Conservation (phyloP, 2,888 invertebrate species). For the Caradrina clavipalpis region DNA sequence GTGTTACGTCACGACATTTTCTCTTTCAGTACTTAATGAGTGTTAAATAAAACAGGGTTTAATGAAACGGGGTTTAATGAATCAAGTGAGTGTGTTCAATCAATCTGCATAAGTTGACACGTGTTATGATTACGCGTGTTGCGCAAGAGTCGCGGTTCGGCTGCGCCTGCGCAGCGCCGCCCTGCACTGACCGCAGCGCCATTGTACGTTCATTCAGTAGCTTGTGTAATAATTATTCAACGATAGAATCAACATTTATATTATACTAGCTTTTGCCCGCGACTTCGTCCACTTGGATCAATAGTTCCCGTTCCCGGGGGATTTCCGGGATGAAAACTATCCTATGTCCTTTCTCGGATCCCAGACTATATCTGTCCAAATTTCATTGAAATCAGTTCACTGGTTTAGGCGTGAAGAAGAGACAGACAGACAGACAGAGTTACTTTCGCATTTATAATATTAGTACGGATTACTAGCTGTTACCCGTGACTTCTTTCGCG, state of each 20-base stretch:
- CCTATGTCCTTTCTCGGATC: too few relatives aligned
- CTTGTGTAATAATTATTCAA: slow-evolving; percentile 42
- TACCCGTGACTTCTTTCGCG: too few relatives aligned
- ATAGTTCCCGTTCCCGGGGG: too few relatives aligned
- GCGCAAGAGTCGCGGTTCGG: slow-evolving; percentile 53
- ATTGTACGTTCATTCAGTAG: slow-evolving; percentile 65
- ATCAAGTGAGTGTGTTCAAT: slow-evolving; percentile 49
- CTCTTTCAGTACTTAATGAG: slow-evolving; percentile 19
- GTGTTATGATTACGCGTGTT: slow-evolving; percentile 52
- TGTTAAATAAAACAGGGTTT: slow-evolving; percentile 24
- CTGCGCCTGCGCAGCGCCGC: slow-evolving; percentile 30
- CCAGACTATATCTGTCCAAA: too few relatives aligned
- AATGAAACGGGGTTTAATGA: slow-evolving; percentile 37
- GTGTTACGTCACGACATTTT: slow-evolving; percentile 36
- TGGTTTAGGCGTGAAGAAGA: too few relatives aligned
- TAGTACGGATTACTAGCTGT: too few relatives aligned
- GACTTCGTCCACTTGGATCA: too few relatives aligned
- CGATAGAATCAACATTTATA: slow-evolving; percentile 7
- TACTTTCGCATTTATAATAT: too few relatives aligned
- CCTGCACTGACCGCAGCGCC: slow-evolving; percentile 49
- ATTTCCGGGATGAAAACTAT: too few relatives aligned
- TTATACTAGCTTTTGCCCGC: too few relatives aligned
- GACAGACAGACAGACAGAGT: too few relatives aligned
- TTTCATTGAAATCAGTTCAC: too few relatives aligned
- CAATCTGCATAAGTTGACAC: slow-evolving; percentile 58